Conservation (phyloP, 2,113 vertebrate genomes). For the Dicrurus megarhynchus region DNA sequence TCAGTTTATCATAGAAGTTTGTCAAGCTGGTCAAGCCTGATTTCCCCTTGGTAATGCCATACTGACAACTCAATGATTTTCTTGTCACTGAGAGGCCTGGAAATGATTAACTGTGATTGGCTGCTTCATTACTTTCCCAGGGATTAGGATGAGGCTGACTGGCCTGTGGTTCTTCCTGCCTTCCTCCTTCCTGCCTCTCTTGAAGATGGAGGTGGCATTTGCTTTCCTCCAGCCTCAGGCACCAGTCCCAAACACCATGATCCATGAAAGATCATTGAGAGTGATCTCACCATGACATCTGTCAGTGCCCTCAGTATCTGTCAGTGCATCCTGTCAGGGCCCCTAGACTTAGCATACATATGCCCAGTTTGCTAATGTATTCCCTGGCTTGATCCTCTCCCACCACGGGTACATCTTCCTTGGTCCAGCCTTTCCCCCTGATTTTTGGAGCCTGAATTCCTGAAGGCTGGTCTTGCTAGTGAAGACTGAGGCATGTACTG, state of each 20-base stretch:
- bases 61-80: background rate
- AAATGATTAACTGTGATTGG: background rate
- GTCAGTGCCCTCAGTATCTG: rapidly evolving
- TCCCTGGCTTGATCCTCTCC: background rate
- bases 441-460: background rate
- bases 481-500: background rate
- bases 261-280: background rate
- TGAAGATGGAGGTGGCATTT: background rate
- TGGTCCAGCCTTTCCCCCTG: background rate
- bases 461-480: background rate
- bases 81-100: background rate
- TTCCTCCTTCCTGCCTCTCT: background rate
- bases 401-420: background rate
- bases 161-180: background rate
- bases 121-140: no score
- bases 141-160: background rate
- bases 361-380: background rate
- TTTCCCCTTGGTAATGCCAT: background rate
- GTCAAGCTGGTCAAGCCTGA: background rate
- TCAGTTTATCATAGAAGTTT: background rate
- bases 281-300: background rate
- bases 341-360: rapidly evolving
- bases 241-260: background rate
- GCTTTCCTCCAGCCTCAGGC: background rate
- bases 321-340: background rate